These are phyloP conservation scores for Stomatorhinus ivindoensis DNA, from an alignment of 2,113 vertebrate genomes.

Conservation along the genomic window DNA sequence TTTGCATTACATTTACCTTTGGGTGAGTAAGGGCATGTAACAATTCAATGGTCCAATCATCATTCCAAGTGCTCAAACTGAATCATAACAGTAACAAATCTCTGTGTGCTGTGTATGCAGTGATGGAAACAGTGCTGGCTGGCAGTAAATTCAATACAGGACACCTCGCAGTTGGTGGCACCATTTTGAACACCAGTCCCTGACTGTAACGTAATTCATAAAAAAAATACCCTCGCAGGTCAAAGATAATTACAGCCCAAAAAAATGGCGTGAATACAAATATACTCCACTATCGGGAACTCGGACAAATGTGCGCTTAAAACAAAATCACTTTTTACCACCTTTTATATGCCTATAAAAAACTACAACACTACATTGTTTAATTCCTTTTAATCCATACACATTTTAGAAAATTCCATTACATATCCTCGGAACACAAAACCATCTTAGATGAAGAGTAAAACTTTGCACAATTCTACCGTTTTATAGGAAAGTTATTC, in stretches of 20 bases:
- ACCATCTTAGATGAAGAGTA: background rate
- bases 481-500: background rate
- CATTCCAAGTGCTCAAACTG: background rate
- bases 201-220: background rate
- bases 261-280: background rate
- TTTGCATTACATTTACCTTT: background rate
- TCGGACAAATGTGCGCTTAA: background rate
- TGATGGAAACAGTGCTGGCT: background rate
- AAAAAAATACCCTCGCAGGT: background rate
- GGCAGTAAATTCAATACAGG: background rate
- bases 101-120: background rate
- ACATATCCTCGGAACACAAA: background rate
- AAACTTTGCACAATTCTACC: background rate
- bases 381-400: background rate
- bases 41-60: background rate
- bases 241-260: background rate
- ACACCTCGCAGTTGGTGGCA: background rate
- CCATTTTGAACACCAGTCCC: background rate
- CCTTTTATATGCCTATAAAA: background rate
- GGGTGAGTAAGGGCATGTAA: background rate
- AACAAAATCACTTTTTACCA: background rate
- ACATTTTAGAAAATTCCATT: background rate
- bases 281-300: background rate
- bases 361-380: background rate
- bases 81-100: constrained; percentile 11